phyloP scores from a whole-genome alignment of 2,888 invertebrate species.

The Pandemis corylana region DNA sequence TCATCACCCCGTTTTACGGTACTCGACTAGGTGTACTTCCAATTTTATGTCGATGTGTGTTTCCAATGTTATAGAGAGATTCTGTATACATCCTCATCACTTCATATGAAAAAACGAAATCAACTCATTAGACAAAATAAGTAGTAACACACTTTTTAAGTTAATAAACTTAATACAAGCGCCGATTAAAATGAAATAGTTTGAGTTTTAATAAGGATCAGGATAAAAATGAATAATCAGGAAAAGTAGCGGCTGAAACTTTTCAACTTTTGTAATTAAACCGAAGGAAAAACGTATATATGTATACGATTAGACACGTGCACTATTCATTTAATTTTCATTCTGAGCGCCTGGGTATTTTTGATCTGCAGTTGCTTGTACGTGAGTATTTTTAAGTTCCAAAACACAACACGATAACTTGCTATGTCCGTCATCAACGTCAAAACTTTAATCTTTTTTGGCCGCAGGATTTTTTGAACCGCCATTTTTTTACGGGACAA shows the following conservation, averaged over 20 bases:
- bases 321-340: background rate
- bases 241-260: background rate
- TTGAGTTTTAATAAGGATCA: background rate
- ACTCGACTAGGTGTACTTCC: no score
- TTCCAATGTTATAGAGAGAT: no score
- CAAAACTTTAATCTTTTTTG: no score
- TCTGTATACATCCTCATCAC: no score
- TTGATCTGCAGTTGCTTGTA: background rate
- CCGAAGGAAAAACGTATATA: background rate
- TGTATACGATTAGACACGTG: background rate
- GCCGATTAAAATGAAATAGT: background rate
- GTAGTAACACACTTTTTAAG: background rate
- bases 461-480: no score
- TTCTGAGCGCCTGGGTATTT: background rate
- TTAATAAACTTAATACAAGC: background rate
- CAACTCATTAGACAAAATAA: no score
- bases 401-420: background rate
- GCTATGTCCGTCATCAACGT: background rate
- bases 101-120: no score
- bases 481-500: no score
- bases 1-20: no score
- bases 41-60: no score
- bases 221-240: background rate
- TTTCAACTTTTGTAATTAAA: slow-evolving; percentile 5
- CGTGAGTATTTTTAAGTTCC: background rate